phyloP scores from a whole-genome alignment of 2,797 vertebrate genomes.

The Enteromius thamalakanensis region DNA sequence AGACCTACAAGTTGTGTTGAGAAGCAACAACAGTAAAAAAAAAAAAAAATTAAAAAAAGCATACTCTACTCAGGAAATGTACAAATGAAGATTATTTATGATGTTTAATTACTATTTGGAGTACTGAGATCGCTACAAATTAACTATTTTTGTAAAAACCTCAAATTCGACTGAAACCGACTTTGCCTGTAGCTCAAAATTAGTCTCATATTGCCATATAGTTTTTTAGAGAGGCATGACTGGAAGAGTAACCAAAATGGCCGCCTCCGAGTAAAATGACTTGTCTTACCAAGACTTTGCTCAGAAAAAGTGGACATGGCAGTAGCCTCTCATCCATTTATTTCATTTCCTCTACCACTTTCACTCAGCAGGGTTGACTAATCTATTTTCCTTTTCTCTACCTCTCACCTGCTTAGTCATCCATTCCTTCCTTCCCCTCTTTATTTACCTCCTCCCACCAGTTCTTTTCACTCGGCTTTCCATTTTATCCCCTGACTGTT shows the following conservation, averaged over 20 bases:
- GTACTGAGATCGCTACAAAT: too few relatives aligned
- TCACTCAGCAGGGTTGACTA: constrained; percentile 55
- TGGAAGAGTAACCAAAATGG: background rate
- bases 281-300: background rate
- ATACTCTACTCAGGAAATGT: too few relatives aligned
- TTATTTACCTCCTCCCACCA: constrained; percentile 18
- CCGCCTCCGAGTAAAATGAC: background rate
- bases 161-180: too few relatives aligned
- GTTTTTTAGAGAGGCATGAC: background rate
- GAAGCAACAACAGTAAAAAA: too few relatives aligned
- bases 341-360: constrained; percentile 59
- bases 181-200: too few relatives aligned
- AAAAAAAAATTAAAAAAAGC: too few relatives aligned
- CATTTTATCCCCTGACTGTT: constrained; percentile 23
- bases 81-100: too few relatives aligned
- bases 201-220: too few relatives aligned
- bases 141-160: too few relatives aligned
- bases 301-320: background rate
- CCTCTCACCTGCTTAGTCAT: constrained; percentile 56
- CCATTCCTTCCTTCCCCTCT: constrained; percentile 20
- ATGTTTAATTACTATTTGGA: too few relatives aligned
- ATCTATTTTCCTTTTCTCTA: constrained; percentile 68
- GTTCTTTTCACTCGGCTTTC: constrained; percentile 20
- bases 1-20: too few relatives aligned
- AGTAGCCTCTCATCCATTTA: constrained; percentile 11